Conservation (phyloP, 2,113 vertebrate genomes). For the Solea senegalensis region DNA sequence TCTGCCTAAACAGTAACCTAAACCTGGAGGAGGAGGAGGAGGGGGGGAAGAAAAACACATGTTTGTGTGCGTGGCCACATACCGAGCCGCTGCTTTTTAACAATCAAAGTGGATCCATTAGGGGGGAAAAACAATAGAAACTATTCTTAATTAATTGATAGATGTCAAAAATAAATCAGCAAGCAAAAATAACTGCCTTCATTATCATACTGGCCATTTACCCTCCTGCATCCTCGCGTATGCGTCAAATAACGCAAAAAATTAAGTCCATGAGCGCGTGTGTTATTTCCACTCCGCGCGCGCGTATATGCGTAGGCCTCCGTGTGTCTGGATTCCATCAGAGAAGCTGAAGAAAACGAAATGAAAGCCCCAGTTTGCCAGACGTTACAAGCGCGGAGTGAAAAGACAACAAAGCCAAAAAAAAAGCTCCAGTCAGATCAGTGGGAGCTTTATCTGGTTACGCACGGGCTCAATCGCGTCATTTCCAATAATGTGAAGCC, state of each 20-base stretch:
- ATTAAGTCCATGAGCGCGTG: background rate
- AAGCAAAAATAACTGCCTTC: background rate
- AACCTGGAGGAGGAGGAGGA: background rate
- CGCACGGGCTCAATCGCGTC: constrained; percentile 26
- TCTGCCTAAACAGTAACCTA: constrained; percentile 17
- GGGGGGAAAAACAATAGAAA: background rate
- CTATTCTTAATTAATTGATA: background rate
- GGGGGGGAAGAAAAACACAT: background rate
- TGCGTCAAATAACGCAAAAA: background rate
- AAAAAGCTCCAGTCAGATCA: constrained; percentile 11
- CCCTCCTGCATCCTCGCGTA: background rate
- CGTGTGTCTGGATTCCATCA: constrained; percentile 53
- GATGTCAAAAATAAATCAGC: background rate
- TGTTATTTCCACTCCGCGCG: constrained; percentile 7
- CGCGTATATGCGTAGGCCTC: background rate
- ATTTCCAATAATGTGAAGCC: constrained; percentile 7
- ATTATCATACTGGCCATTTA: background rate
- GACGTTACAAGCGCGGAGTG: constrained; percentile 22
- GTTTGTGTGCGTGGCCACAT: background rate
- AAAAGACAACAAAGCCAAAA: constrained; percentile 30
- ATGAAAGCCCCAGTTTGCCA: constrained; percentile 22
- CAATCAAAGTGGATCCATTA: background rate
- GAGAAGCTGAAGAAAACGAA: constrained; percentile 13
- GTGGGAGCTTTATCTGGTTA: constrained; percentile 30
- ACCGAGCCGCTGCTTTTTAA: background rate